phyloP scores from a whole-genome alignment of 23 tunicate species.

The Halocynthia roretzi region DNA sequence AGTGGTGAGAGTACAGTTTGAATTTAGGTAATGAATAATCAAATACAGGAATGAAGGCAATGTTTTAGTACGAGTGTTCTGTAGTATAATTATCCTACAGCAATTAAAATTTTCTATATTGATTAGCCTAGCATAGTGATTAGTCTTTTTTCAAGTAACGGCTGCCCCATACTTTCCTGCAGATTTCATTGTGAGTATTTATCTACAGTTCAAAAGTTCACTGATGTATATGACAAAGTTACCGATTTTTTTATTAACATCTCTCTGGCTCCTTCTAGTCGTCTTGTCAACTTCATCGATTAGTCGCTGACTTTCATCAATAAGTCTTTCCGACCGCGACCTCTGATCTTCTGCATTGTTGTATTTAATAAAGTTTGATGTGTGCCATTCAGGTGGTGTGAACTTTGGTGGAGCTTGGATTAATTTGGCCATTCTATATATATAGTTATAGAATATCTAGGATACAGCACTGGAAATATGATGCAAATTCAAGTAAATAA shows the following conservation, averaged over 20 bases:
- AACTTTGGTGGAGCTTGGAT: conserved; percentile 88
- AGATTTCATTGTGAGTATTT: too few species aligned
- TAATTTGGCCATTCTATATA: conserved; percentile 57
- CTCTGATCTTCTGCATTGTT: conserved; percentile 75
- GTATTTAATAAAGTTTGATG: conserved; percentile 67
- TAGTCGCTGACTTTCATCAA: conserved; percentile 83
- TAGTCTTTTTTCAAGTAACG: too few species aligned
- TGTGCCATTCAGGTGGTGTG: conserved; percentile 94
- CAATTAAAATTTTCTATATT: background rate
- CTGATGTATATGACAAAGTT: background rate
- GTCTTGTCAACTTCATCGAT: conserved; percentile 84
- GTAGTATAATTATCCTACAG: background rate
- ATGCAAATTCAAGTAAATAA: too few species aligned
- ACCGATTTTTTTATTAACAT: conserved; percentile 83
- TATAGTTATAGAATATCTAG: background rate
- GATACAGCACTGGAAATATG: too few species aligned
- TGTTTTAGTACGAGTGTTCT: background rate
- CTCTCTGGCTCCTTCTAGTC: conserved; percentile 67
- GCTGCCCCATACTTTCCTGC: too few species aligned
- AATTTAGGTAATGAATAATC: background rate
- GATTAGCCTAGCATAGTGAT: background rate
- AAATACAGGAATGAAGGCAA: background rate
- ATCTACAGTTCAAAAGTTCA: too few species aligned
- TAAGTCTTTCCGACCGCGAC: conserved; percentile 60
- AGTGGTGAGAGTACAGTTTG: background rate